Base-by-base conservation (phyloP, 2,113 vertebrate genomes). In the Thamnophis sirtalis region DNA sequence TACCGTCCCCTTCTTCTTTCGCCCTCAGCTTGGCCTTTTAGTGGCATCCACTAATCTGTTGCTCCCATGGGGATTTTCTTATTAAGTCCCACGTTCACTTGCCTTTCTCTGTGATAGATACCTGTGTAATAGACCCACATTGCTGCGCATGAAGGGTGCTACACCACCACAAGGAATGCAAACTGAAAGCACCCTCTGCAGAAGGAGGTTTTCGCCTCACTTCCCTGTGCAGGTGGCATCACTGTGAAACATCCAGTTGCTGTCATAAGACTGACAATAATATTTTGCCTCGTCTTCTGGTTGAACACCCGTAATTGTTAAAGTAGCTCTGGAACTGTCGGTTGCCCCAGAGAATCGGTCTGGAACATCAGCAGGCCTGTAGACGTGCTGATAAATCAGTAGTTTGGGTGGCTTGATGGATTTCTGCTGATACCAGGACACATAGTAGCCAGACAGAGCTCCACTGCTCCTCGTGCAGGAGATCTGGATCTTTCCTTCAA, bases 401-500 rank as follows among this genome's bases (percentile, higher is more conserved):
- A 49, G 6, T 0, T 3, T 0, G 13, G 68, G 93, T 28, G 33
- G 0, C 2, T 28, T 6, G 1, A 87, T 87, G 0, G 11, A 53
- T n/a, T 5, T 50, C 90, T 95, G 91, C 24, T 95, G 95, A 49
- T 87, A 91, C 92, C 93, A 94, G 38, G 9, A 0, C 21, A 92
- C 73, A 48, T 51, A 33, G 3, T 51, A 0, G 0, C 0, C 7
- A 17, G 2, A 48, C 24, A 89, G n/a, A 3, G 48, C 49, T 15
- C 58, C 88, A 21, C 58, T 28, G 24, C 56, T 89, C 43, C 43
- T 63, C 43, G 38, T 87, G 1, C 93, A 94, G 84, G 38, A 51
- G n/a, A 94, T 50, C n/a, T 48, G 73, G 21, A 80, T n/a, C 10
- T 26, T 73, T 11, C 6, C 43, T 51, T 84, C 92, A 84, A 33